These are phyloP conservation scores for Urocynchramus pylzowi DNA, from an alignment of 2,113 vertebrate species.

Conservation along the genomic window DNA sequence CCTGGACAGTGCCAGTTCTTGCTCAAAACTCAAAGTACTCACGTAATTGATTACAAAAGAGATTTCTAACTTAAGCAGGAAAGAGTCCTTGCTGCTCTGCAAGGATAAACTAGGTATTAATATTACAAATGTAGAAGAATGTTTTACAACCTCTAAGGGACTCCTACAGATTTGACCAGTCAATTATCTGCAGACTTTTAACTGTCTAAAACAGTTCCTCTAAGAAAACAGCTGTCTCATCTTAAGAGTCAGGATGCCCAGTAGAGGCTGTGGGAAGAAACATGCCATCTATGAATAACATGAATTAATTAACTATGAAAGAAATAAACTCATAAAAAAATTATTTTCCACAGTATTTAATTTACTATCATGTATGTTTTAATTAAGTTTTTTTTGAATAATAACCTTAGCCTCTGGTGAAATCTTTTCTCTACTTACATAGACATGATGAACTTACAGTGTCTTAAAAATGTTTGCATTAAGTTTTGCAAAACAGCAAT, in stretches of 20 bases:
- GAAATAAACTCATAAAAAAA: not conserved
- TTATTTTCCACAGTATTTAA: not conserved
- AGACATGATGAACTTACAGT: not conserved
- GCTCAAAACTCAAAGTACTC: not conserved
- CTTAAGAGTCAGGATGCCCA: not conserved
- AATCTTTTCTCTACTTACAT: not conserved
- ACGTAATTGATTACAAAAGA: not conserved
- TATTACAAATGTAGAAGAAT: not conserved
- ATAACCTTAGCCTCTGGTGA: not conserved
- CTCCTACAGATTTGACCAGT: not conserved
- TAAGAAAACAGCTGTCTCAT: not conserved
- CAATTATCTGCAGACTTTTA: not conserved
- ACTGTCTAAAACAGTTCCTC: not conserved
- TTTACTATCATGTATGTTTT: not conserved
- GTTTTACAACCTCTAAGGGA: not conserved
- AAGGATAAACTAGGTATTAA: not conserved
- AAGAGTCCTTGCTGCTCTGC: not conserved
- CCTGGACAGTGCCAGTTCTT: not conserved
- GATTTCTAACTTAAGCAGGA: not conserved
- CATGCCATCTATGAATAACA: not conserved
- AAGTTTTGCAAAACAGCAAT: not conserved
- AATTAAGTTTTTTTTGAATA: not conserved
- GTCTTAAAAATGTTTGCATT: not conserved
- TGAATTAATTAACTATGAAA: not conserved
- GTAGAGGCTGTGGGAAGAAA: not conserved